phyloP scores from a whole-genome alignment of 2,113 vertebrate genomes.

The Limnothrissa miodon region DNA sequence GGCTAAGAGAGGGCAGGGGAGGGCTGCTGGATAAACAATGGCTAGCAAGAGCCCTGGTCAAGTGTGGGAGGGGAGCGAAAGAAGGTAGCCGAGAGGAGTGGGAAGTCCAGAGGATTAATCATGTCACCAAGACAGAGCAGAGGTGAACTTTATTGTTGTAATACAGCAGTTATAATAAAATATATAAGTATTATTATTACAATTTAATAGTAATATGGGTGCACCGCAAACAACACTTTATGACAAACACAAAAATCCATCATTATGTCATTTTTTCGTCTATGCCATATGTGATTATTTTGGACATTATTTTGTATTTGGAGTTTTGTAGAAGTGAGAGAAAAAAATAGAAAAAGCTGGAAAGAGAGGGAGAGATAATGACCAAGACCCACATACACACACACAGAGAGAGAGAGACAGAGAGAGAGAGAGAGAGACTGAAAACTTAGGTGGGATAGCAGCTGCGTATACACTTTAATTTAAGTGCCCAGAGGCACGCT shows the following conservation, averaged over 20 bases:
- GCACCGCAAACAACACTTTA: too few relatives aligned
- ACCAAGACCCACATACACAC: too few relatives aligned
- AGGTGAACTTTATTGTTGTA: too few relatives aligned
- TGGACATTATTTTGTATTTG: too few relatives aligned
- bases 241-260: too few relatives aligned
- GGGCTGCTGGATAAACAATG: background rate
- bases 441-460: background rate
- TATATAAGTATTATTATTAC: background rate
- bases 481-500: background rate
- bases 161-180: too few relatives aligned
- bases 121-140: background rate
- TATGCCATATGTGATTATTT: background rate
- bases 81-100: background rate
- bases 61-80: conserved; percentile 15
- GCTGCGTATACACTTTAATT: background rate
- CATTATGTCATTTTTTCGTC: background rate
- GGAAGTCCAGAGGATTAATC: conserved; percentile 14
- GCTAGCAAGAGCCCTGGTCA: background rate
- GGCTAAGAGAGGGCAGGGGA: too few relatives aligned
- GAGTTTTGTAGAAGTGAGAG: background rate
- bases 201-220: background rate
- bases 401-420: background rate
- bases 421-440: background rate
- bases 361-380: background rate
- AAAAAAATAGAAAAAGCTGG: background rate